Base-by-base conservation (phyloP, 1,140 invertebrate genomes). In the Trichonephila inaurata region DNA sequence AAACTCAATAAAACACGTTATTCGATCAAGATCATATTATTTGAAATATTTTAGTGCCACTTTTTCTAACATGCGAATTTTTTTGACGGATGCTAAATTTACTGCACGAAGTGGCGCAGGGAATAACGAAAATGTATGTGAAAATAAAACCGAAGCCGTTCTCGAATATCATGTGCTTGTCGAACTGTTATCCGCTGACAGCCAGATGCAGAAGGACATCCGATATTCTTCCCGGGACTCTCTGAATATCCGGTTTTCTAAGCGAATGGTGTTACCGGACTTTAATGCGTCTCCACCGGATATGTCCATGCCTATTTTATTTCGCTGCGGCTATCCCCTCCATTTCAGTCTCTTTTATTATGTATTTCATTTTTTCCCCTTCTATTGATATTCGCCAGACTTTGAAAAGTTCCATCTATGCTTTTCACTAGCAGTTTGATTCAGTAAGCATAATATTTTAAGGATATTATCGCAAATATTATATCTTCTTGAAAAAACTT, bases 221-320 rank as follows among this genome's bases (percentile, higher is more conserved):
- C 85, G 85, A 87, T 87, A 61, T 64, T 58, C 85, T 87, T 87
- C 19, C 61, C 58, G 14, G 51, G 85, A 64, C 85, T 40, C 61
- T 28, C 85, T 40, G 85, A 87, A 87, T 87, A 87, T 87, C 85
- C 85, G 85, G 85, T 87, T 87, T 58, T 87, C 85, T 58, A 64
- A 87, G 85, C 61, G 85, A 44, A 87, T n/a, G 61, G 60, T 87
- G 85, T 87, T 87, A 64, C 85, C 61, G 85, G 85, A 87, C 85
- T 87, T 87, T 64, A 87, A 87, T 87, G 85, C 60, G 51, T 33
- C 61, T 87, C 85, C 85, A 87, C 85, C 85, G 85, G 85, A 87
- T 87, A 87, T 64, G 33, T 28, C 33, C 28, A 4, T 64, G 60
- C 51, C 85, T 87, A 87, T 87, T 87, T 87, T 87, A 87, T 87